Evolutionary conservation across 2,113 vertebrate species (phyloP), one percentile per base, ranked within the genome.

Genomic region (Festucalex cinctus): DNA sequence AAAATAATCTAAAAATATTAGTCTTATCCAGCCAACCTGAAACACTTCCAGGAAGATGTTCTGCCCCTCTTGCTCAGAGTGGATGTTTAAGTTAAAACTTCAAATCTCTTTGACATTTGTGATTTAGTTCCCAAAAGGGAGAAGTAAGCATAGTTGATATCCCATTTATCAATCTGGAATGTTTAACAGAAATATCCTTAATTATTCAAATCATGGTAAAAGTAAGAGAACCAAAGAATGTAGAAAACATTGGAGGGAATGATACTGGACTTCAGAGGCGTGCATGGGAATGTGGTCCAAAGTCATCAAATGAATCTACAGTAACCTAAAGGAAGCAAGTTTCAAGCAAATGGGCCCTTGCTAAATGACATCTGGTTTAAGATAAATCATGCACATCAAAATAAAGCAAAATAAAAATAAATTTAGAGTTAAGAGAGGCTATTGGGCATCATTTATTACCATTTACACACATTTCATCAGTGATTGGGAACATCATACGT

Each of bases 181-280:
- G 7, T 32, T 32, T 57, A 17, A 13, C 22, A 26, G 10, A 32
- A 32, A 36, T 37, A 20, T 35, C 19, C 22, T 54, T 54, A 9
- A 53, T 49, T 22, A 53, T 12, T 19, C 22, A 24, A 9, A 63
- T 49, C 74, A 67, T 73, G 60, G 72, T 66, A 20, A 14, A 58
- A 66, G 70, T 66, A 63, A 66, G 65, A 64, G 66, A 74, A 79
- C 77, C 63, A 69, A 66, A 72, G 66, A 69, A 68, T 72, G 74
- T 67, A 39, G 58, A 73, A 72, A 76, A 68, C 70, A 70, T 70
- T 63, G 65, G 72, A 24, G 63, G 62, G 70, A 57, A 54, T 17
- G 8, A 56, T 70, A 35, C 49, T 59, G 63, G 57, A 67, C 71
- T 59, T 71, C 67, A 68, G 24, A 68, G 61, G 58, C 54, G 64